These are phyloP conservation scores for Campylomormyrus numenius DNA, from an alignment of 2,113 vertebrate genomes.

Conservation along the genomic window DNA sequence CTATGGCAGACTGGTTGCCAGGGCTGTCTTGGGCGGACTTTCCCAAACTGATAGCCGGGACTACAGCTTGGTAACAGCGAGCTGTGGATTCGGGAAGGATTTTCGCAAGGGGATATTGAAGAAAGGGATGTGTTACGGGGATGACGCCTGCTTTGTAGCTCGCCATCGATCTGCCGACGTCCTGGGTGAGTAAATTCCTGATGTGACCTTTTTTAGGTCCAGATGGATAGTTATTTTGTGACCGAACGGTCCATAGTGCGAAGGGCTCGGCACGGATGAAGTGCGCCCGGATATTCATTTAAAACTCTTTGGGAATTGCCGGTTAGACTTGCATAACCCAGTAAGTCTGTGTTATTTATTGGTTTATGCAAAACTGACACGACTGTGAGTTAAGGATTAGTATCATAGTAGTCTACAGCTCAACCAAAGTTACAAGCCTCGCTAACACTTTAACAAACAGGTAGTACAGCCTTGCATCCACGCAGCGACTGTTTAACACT, in stretches of 20 bases:
- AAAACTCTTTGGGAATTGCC: neutral
- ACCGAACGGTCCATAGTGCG: neutral
- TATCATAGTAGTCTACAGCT: neutral
- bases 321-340: neutral
- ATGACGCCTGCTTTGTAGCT: slow-evolving; percentile 94
- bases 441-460: neutral
- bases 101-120: slow-evolving; percentile 97
- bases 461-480: neutral
- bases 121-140: slow-evolving; percentile 97
- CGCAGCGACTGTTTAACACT: neutral
- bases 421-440: neutral
- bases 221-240: neutral
- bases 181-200: slow-evolving; percentile 68
- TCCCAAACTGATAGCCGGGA: slow-evolving; percentile 90
- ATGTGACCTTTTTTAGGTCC: neutral
- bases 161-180: slow-evolving; percentile 82
- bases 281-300: neutral
- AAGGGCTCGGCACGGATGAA: neutral
- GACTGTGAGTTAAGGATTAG: neutral
- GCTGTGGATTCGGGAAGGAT: slow-evolving; percentile 95
- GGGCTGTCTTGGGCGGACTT: slow-evolving; percentile 92
- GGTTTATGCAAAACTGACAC: neutral
- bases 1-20: slow-evolving; percentile 91
- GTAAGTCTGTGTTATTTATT: neutral
- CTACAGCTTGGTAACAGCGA: slow-evolving; percentile 89